Evolutionary conservation across 2,888 invertebrate genomes (phyloP).

Genomic region (Limnephilus marmoratus): DNA sequence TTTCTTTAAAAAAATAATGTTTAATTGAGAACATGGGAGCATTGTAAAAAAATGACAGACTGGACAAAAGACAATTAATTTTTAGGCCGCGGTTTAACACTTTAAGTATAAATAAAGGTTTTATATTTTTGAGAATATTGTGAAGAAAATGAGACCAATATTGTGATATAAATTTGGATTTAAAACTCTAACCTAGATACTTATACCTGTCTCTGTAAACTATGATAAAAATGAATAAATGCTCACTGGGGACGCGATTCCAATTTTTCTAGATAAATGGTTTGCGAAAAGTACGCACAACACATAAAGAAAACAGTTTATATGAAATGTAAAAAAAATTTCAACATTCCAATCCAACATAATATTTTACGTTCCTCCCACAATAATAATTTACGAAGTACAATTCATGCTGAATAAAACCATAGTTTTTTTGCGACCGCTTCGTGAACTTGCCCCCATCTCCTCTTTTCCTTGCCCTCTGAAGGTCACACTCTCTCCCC

Average conservation of each 20-base stretch:
- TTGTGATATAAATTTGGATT: too few species aligned
- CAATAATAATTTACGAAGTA: not conserved
- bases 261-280: not conserved
- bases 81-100: too few species aligned
- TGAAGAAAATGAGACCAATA: too few species aligned
- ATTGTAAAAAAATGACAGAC: too few species aligned
- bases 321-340: not conserved
- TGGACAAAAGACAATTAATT: too few species aligned
- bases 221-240: not conserved
- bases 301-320: not conserved
- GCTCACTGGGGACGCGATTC: not conserved
- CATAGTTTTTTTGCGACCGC: slow-evolving; percentile 9
- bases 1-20: too few species aligned
- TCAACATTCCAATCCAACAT: not conserved
- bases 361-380: not conserved
- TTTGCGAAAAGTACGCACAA: not conserved
- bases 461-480: slow-evolving; percentile 13
- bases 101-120: too few species aligned
- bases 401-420: not conserved
- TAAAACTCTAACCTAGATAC: too few species aligned
- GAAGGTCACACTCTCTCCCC: slow-evolving; percentile 49
- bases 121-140: too few species aligned
- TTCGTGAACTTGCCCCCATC: slow-evolving; percentile 40
- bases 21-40: too few species aligned
- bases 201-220: not conserved